Evolutionary conservation across 2,888 invertebrate species (phyloP).

Genomic region (Ophioninae sp.): DNA sequence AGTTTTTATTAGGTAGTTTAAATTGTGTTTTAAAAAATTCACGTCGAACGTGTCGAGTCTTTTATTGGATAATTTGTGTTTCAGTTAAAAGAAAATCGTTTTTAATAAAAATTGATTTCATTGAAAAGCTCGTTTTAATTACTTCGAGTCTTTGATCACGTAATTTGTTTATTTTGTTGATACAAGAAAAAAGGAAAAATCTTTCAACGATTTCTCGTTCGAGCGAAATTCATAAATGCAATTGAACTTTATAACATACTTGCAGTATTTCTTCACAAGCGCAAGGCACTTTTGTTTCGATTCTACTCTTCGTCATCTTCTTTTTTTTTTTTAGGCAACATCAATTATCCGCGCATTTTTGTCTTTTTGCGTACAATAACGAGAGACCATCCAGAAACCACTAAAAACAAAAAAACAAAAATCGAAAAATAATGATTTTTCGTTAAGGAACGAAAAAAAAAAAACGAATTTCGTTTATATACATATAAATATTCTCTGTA

Average conservation of each 20-base stretch:
- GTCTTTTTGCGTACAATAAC: slow-evolving; percentile 7
- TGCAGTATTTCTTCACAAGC: slow-evolving; percentile 32
- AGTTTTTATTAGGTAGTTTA: too few relatives aligned
- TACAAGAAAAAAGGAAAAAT: not conserved
- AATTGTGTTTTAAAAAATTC: too few relatives aligned
- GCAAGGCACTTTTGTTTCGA: slow-evolving; percentile 71
- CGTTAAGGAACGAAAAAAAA: too few relatives aligned
- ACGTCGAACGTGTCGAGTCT: too few relatives aligned
- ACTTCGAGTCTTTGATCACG: not conserved
- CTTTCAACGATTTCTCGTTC: slow-evolving; percentile 11
- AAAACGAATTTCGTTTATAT: slow-evolving; percentile 27
- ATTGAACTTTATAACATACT: slow-evolving; percentile 38
- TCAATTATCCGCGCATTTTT: slow-evolving; percentile 72
- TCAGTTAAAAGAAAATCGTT: too few relatives aligned
- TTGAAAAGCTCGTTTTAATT: not conserved
- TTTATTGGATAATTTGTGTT: too few relatives aligned
- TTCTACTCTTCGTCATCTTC: slow-evolving; percentile 61
- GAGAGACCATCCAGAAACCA: not conserved
- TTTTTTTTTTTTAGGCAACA: slow-evolving; percentile 63
- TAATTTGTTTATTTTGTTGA: not conserved
- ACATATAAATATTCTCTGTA: slow-evolving; percentile 68
- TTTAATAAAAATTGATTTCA: too few relatives aligned
- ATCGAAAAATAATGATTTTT: not conserved
- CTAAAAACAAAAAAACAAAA: slow-evolving; percentile 10
- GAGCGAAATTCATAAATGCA: slow-evolving; percentile 12